A percentile compares a stretch with the other conserved stretches of the same genome.
Conservation (phyloP, 1,140 invertebrate species). For the Nasonia vitripennis region DNA sequence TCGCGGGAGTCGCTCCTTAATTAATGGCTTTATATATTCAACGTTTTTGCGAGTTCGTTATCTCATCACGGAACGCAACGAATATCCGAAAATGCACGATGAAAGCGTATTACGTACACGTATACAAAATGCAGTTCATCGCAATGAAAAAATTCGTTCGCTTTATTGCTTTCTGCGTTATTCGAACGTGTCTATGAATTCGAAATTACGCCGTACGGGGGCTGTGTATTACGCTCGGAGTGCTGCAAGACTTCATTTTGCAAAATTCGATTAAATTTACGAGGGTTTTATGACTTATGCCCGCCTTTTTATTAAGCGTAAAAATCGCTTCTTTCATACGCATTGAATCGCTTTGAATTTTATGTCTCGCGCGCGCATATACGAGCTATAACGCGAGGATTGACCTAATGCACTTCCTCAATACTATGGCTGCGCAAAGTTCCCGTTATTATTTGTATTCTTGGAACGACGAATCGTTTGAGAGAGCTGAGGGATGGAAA, state of each 20-base stretch:
- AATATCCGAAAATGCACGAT: background rate
- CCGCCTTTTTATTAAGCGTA: background rate
- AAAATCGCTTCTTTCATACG: background rate
- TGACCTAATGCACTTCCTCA: too few relatives aligned
- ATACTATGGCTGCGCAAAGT: too few relatives aligned
- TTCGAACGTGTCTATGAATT: background rate
- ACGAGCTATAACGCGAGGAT: background rate
- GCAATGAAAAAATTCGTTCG: too few relatives aligned
- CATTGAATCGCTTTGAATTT: slow-evolving; percentile 1
- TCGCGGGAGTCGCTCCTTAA: background rate
- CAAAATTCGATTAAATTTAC: background rate
- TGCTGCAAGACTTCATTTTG: background rate
- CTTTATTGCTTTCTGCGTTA: background rate
- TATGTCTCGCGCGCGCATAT: background rate
- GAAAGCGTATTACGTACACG: too few relatives aligned
- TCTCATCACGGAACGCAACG: background rate
- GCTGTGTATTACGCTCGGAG: background rate
- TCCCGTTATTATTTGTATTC: too few relatives aligned
- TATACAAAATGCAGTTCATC: too few relatives aligned
- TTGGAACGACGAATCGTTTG: too few relatives aligned
- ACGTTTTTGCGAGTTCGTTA: background rate
- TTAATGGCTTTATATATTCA: background rate
- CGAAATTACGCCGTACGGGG: background rate
- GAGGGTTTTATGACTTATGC: background rate
- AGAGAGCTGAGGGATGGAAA: too few relatives aligned